Base-by-base conservation (phyloP, 2,113 vertebrate species). In the Apteryx mantelli region DNA sequence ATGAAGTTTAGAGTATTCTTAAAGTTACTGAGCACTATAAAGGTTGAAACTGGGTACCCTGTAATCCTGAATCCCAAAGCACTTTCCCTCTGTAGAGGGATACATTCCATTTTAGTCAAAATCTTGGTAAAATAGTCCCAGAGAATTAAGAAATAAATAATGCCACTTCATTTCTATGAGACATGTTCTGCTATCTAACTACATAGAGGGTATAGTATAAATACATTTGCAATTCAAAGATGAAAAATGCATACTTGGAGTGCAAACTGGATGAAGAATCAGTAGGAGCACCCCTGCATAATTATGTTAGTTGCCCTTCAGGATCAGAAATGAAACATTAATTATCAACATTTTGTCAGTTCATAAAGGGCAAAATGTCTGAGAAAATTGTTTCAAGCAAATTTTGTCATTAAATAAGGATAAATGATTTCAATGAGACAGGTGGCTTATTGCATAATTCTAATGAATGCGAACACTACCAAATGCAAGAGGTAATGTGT, bases 171-270 rank as follows among this genome's bases (percentile, higher is more conserved):
- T 96, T 93, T 96, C 53, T 73, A 50, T 75, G 75, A 93, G 78
- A 78, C 82, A 46, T 46, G n/a, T 81, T 82, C 55, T 82, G 34
- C 75, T 85, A 22, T 63, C 18, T 82, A 61, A 60, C 66, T 85
- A 19, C 26, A 50, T 63, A 69, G 74, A 91, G 86, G 30, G 32
- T 89, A 76, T 28, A 46, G 22, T 78, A 66, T 40, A 93, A 93
- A 95, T 77, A 70, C 56, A 81, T 74, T 83, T 38, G 69, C 8
- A 93, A 82, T 82, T 91, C 71, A 56, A 44, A 82, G 63, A 80
- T 71, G 71, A 97, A 77, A 88, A 91, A 97, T 87, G 40, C 16
- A 12, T 85, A 53, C 56, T 96, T 88, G n/a, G 81, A 93, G 70
- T 84, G 87, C 42, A 71, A 95, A 42, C 40, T 46, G 13, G 36